These are phyloP conservation scores for Phodopus roborovskii DNA, from an alignment of 2,113 vertebrate genomes.

Conservation along the genomic window DNA sequence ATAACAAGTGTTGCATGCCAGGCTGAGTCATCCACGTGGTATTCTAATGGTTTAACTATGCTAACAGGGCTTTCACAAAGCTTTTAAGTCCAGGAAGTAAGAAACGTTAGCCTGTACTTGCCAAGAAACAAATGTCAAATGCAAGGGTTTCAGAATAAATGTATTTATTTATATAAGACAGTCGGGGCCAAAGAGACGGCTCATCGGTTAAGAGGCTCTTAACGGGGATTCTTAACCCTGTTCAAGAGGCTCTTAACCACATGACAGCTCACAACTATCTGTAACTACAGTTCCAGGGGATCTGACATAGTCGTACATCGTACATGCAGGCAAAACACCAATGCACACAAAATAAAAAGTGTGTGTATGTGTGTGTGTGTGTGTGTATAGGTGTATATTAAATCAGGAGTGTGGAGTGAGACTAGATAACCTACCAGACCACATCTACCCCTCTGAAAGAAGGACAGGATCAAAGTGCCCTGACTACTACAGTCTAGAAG, in stretches of 20 bases:
- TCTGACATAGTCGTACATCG: neutral
- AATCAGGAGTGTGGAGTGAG: neutral
- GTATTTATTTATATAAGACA: neutral
- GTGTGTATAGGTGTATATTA: no score
- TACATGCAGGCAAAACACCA: neutral
- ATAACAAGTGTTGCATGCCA: rapidly evolving
- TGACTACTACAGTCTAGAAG: no score
- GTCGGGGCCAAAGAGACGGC: neutral
- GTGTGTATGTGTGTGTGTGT: no score
- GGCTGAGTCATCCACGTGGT: neutral
- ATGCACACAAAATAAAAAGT: neutral
- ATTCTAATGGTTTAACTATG: no score
- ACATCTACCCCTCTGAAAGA: neutral
- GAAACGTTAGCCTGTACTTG: neutral
- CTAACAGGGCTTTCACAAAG: neutral
- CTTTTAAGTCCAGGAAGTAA: neutral
- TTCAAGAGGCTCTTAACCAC: neutral
- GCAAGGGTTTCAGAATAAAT: neutral
- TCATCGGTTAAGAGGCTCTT: neutral
- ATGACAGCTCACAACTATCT: neutral
- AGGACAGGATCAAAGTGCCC: neutral
- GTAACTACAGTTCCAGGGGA: neutral
- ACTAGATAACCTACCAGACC: neutral
- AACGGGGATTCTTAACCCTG: no score
- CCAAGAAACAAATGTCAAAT: neutral